A percentile compares a stretch with the other conserved stretches of the same genome.
Evolutionary conservation across 2,888 invertebrate genomes (phyloP).

Genomic region (Strigamia maritima): DNA sequence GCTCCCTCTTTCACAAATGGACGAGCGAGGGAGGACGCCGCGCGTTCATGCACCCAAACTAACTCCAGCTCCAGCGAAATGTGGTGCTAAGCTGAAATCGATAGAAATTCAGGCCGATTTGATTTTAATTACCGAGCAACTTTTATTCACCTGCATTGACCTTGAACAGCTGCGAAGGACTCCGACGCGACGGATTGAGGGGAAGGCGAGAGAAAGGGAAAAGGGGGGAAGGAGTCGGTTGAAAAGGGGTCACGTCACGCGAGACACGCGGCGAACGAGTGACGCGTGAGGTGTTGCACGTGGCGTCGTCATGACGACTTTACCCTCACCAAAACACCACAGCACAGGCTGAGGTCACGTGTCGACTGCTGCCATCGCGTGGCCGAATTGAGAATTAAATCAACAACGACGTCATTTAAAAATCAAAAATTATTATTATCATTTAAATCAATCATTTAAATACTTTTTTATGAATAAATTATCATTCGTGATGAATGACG

Average conservation of each 20-base stretch:
- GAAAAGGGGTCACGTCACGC: neutral
- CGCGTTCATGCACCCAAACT: slow-evolving; percentile 26
- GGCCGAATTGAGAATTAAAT: neutral
- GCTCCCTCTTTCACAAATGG: slow-evolving; percentile 20
- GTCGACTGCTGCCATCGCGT: neutral
- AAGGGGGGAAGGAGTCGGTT: neutral
- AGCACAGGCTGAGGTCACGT: neutral
- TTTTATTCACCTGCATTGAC: slow-evolving; percentile 16
- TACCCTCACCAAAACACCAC: neutral
- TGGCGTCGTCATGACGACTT: slow-evolving; percentile 14
- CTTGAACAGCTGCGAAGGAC: slow-evolving; percentile 7
- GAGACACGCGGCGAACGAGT: neutral
- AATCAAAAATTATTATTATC: too few relatives aligned
- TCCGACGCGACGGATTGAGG: neutral
- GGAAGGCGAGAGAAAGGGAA: neutral
- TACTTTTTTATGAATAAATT: too few relatives aligned
- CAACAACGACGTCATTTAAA: neutral
- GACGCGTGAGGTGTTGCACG: slow-evolving; percentile 29
- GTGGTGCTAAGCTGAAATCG: slow-evolving; percentile 38
- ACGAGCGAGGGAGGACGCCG: slow-evolving; percentile 24
- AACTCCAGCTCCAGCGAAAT: neutral
- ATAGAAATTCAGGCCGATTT: slow-evolving; percentile 36
- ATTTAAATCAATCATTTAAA: too few relatives aligned
- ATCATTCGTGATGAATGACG: too few relatives aligned
- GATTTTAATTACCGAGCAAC: slow-evolving; percentile 37